A percentile compares a stretch with the other conserved stretches of the same genome.
Conservation (phyloP, 2,888 invertebrate species). For the Agrochola lychnidis region DNA sequence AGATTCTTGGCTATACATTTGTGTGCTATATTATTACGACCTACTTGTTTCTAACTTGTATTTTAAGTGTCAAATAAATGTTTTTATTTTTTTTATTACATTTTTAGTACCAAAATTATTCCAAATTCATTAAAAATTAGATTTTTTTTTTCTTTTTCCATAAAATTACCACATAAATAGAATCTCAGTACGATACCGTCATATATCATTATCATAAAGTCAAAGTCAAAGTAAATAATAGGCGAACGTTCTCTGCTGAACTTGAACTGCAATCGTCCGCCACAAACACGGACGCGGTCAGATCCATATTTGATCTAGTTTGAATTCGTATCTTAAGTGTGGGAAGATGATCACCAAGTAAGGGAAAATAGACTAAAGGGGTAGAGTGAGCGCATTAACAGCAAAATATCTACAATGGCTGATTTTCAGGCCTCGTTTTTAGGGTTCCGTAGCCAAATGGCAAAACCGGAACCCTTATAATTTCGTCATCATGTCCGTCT, state of each 20-base stretch:
- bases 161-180: too few relatives aligned
- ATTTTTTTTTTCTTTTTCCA: too few relatives aligned
- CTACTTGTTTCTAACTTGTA: too few relatives aligned
- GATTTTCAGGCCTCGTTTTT: not conserved
- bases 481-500: not conserved
- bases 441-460: not conserved
- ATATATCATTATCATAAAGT: not conserved
- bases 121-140: too few relatives aligned
- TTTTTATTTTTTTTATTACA: too few relatives aligned
- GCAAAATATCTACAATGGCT: not conserved
- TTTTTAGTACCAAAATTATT: too few relatives aligned
- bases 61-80: too few relatives aligned
- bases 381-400: not conserved
- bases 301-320: conserved; percentile 8
- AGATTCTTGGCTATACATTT: too few relatives aligned
- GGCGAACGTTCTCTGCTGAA: conserved; percentile 14
- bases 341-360: not conserved
- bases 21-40: too few relatives aligned
- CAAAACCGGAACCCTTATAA: not conserved
- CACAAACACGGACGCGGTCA: not conserved
- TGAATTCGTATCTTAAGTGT: not conserved
- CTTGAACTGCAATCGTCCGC: conserved; percentile 5
- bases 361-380: not conserved
- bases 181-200: not conserved
- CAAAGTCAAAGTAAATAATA: too few relatives aligned